A percentile compares a stretch with the other conserved stretches of the same genome.
phyloP scores from a whole-genome alignment of 2,113 vertebrate genomes.

The Condylura cristata region DNA sequence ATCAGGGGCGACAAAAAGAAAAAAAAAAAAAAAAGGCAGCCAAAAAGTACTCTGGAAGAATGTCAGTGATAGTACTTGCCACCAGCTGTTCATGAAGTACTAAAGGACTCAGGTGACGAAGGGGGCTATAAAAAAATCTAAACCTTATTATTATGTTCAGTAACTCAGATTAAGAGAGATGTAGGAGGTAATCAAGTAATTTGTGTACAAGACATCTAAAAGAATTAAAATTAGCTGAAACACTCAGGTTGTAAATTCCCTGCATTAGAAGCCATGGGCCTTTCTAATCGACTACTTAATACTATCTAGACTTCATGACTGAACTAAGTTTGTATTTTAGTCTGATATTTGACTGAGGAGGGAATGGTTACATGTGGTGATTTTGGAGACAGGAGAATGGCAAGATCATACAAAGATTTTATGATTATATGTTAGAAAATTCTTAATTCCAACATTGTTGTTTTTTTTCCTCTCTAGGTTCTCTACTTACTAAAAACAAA shows the following conservation, averaged over 20 bases:
- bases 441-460: background rate
- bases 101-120: constrained; percentile 50
- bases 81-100: constrained; percentile 57
- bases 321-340: background rate
- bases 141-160: constrained; percentile 65
- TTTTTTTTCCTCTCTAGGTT: background rate
- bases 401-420: background rate
- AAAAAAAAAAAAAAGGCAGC: background rate
- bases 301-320: background rate
- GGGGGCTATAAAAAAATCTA: background rate
- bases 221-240: constrained; percentile 73
- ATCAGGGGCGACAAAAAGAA: background rate
- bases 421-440: background rate
- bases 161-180: constrained; percentile 67
- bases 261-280: constrained; percentile 2
- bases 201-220: constrained; percentile 54
- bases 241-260: constrained; percentile 46
- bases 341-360: background rate
- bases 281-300: constrained; percentile 59
- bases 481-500: background rate
- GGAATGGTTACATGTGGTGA: rapidly evolving
- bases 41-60: constrained; percentile 7
- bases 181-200: constrained; percentile 72
- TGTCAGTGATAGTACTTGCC: constrained; percentile 13
- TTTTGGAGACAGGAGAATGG: background rate